phyloP scores from a whole-genome alignment of 2,888 invertebrate genomes.

The Lomographa bimaculata region DNA sequence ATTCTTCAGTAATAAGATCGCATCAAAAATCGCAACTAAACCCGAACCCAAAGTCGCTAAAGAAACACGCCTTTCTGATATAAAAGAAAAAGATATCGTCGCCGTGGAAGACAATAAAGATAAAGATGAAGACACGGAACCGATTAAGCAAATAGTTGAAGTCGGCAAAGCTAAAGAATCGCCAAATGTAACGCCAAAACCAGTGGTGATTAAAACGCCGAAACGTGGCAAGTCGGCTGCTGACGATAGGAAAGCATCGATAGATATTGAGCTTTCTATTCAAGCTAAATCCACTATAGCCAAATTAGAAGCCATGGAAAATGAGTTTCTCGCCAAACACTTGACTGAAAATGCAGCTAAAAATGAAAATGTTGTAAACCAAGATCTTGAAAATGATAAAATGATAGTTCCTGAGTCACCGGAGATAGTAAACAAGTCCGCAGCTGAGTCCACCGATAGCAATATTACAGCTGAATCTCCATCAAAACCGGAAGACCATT shows the following conservation, averaged over 20 bases:
- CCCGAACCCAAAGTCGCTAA: conserved; percentile 66
- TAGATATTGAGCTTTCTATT: conserved; percentile 44
- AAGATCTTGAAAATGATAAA: conserved; percentile 48
- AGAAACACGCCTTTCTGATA: conserved; percentile 67
- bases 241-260: conserved; percentile 32
- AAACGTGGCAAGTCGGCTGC: conserved; percentile 43
- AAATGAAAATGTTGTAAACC: conserved; percentile 65
- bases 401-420: conserved; percentile 15
- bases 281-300: conserved; percentile 60
- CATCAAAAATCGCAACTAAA: conserved; percentile 64
- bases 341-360: conserved; percentile 53
- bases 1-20: conserved; percentile 70
- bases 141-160: conserved; percentile 48
- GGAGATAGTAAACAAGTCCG: conserved; percentile 39
- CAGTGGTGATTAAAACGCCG: conserved; percentile 65
- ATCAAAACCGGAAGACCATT: conserved; percentile 66
- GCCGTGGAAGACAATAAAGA: conserved; percentile 32
- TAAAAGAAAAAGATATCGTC: conserved; percentile 66
- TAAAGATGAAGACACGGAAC: conserved; percentile 27
- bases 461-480: conserved; percentile 56
- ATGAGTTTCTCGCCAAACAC: conserved; percentile 61
- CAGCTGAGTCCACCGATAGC: too few species aligned
- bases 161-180: conserved; percentile 71
- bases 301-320: conserved; percentile 70
- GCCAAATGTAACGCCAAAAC: conserved; percentile 60